Percentiles rank a stretch among this genome's conserved stretches.
Conservation (phyloP, 2,888 invertebrate genomes). For the Chrysotoxum bicinctum region DNA sequence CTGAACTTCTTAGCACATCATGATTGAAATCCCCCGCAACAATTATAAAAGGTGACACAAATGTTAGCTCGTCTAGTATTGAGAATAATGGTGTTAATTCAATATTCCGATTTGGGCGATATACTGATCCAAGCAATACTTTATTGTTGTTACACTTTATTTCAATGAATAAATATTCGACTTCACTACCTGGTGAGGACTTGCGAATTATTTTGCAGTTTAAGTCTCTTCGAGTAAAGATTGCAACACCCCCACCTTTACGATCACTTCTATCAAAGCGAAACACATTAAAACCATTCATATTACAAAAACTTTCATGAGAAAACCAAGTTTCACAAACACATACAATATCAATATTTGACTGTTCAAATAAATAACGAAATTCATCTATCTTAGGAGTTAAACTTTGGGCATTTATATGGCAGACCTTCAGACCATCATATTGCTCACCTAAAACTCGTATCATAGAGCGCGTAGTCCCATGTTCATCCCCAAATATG, state of each 20-base stretch:
- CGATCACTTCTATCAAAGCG: conserved; percentile 11
- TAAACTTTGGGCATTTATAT: conserved; percentile 5
- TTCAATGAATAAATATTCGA: too few relatives aligned
- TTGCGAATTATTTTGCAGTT: conserved; percentile 1
- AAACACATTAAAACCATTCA: neutral
- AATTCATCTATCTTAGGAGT: neutral
- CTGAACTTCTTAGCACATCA: neutral
- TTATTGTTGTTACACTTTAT: too few relatives aligned
- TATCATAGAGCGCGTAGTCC: neutral
- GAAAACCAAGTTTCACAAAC: neutral
- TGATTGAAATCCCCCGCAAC: neutral
- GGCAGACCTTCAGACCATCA: neutral
- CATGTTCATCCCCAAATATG: neutral
- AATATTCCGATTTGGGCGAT: too few relatives aligned
- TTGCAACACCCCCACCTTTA: neutral
- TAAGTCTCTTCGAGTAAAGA: neutral
- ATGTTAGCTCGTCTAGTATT: neutral
- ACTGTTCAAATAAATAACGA: too few relatives aligned
- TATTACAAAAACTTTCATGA: neutral
- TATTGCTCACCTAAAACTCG: neutral
- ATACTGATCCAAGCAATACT: too few relatives aligned
- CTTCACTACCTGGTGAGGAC: neutral
- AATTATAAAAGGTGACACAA: neutral
- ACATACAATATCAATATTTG: too few relatives aligned
- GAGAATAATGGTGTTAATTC: too few relatives aligned